Evolutionary conservation across 2,113 vertebrate species (phyloP).

Genomic region (Petrocephalus zakoni): DNA sequence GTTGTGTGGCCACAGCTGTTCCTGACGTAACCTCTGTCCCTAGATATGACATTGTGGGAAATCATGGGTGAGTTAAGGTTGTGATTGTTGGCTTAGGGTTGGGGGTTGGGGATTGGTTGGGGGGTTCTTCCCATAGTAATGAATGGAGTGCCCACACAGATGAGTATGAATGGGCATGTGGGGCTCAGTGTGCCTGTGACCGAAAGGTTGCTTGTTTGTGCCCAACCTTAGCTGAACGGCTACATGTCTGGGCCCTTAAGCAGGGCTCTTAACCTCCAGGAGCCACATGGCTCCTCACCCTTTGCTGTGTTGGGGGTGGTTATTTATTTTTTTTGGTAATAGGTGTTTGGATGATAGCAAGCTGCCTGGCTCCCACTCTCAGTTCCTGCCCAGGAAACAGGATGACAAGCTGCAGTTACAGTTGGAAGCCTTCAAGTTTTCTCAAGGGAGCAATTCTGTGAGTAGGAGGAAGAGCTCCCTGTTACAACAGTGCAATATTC

Average conservation of each 20-base stretch:
- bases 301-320: background rate
- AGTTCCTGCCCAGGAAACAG: constrained; percentile 7
- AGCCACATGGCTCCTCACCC: too few species aligned
- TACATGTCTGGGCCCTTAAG: too few species aligned
- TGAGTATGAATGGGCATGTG: background rate
- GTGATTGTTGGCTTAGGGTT: background rate
- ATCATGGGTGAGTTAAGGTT: background rate
- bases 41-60: constrained; percentile 9
- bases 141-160: background rate
- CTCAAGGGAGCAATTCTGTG: background rate
- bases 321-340: background rate
- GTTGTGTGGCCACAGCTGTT: background rate
- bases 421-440: background rate
- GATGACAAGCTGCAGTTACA: background rate
- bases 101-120: too few species aligned
- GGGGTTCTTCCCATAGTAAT: background rate
- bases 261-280: background rate
- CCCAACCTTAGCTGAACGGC: background rate
- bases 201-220: background rate
- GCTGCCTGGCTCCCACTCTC: background rate
- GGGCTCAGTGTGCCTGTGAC: background rate
- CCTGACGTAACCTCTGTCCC: background rate
- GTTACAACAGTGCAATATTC: background rate
- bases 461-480: background rate
- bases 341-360: constrained; percentile 20